Conservation (phyloP, 2,888 invertebrate genomes). For the Cantharis flavilabris region DNA sequence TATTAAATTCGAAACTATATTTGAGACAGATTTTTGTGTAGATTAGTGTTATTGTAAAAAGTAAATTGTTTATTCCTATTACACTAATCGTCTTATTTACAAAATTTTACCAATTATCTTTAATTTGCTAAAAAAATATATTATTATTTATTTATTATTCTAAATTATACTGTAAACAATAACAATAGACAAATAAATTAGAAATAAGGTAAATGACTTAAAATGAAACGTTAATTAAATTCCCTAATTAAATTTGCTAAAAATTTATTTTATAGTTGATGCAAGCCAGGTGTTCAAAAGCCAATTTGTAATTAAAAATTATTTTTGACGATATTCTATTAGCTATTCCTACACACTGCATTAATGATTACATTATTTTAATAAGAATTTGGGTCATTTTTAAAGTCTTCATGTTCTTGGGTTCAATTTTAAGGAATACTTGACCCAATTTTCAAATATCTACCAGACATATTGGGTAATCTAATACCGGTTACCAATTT, state of each 20-base stretch:
- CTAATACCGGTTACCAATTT: background rate
- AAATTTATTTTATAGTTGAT: background rate
- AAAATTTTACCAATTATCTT: background rate
- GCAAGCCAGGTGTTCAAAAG: background rate
- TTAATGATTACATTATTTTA: background rate
- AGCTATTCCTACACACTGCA: background rate
- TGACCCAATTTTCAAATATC: background rate
- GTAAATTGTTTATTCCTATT: conserved; percentile 12
- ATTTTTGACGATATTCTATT: background rate
- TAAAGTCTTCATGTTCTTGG: background rate
- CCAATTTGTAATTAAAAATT: background rate
- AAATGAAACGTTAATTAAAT: background rate
- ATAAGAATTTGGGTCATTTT: background rate
- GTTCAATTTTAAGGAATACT: background rate
- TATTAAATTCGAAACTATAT: conserved; percentile 46
- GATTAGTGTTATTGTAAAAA: conserved; percentile 38
- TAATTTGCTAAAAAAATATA: background rate
- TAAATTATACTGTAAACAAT: background rate
- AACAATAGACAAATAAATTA: background rate
- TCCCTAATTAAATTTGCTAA: background rate
- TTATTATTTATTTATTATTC: background rate
- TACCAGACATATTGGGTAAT: background rate
- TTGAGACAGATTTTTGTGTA: conserved; percentile 46
- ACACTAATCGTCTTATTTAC: background rate
- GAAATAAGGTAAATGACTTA: background rate